Conservation (phyloP, 1,140 invertebrate genomes). For the Macrotrachela quadricornifera region DNA sequence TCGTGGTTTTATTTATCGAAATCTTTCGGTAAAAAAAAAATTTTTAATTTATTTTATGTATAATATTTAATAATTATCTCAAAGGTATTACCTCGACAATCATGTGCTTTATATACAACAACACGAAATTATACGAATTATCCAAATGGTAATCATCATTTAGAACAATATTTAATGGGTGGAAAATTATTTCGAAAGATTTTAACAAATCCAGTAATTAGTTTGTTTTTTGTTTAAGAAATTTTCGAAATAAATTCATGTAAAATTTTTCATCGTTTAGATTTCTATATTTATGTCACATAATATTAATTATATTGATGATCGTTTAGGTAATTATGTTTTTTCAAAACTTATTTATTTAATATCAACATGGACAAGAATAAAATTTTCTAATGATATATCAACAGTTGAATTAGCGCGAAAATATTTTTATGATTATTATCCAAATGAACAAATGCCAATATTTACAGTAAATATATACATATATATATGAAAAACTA, state of each 20-base stretch:
- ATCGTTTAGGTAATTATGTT: slow-evolving; percentile 79
- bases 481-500: too few relatives aligned
- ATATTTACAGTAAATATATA: slow-evolving; percentile 47
- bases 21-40: too few relatives aligned
- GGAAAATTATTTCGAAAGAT: slow-evolving; percentile 92
- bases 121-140: slow-evolving; percentile 78
- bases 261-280: too few relatives aligned
- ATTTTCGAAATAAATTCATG: too few relatives aligned
- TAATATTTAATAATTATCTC: slow-evolving; percentile 27
- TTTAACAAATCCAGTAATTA: slow-evolving; percentile 69
- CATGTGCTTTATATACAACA: slow-evolving; percentile 92
- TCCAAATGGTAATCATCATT: slow-evolving; percentile 65
- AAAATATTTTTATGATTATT: slow-evolving; percentile 65
- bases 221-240: too few relatives aligned
- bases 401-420: slow-evolving; percentile 70
- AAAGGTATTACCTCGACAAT: slow-evolving; percentile 72
- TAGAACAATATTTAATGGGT: slow-evolving; percentile 77
- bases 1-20: slow-evolving; percentile 70
- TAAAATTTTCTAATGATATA: slow-evolving; percentile 51
- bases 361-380: slow-evolving; percentile 85
- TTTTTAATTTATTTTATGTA: too few relatives aligned
- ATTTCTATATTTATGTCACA: slow-evolving; percentile 84
- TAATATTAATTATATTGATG: slow-evolving; percentile 95
- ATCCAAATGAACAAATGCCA: slow-evolving; percentile 74
- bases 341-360: slow-evolving; percentile 93